phyloP scores from a whole-genome alignment of 2,113 vertebrate species.

The Malurus elegans region DNA sequence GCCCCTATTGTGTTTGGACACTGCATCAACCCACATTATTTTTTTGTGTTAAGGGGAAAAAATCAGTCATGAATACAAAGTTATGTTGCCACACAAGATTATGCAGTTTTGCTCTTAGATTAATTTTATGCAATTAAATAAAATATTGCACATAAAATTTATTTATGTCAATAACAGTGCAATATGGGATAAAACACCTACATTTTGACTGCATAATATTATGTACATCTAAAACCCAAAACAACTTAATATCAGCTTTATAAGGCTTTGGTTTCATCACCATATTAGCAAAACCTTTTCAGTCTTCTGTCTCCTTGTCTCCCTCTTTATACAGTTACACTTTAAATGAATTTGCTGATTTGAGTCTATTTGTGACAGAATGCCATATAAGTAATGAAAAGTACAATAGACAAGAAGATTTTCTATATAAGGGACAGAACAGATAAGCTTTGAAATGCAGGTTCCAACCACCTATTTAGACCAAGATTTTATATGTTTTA shows the following conservation, averaged over 20 bases:
- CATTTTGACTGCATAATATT: conserved; percentile 1
- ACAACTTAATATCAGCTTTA: background rate
- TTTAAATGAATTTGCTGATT: background rate
- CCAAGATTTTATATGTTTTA: background rate
- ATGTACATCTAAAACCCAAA: background rate
- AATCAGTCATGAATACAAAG: conserved; percentile 40
- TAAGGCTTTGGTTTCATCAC: background rate
- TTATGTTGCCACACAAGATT: conserved; percentile 32
- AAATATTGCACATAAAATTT: conserved; percentile 20
- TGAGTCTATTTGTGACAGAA: background rate
- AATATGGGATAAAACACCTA: conserved; percentile 47
- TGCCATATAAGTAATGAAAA: background rate
- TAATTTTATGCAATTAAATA: conserved; percentile 32
- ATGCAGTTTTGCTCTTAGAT: background rate
- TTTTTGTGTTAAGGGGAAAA: conserved; percentile 2
- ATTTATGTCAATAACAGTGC: conserved; percentile 21
- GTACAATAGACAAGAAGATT: background rate
- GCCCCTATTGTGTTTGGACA: conserved; percentile 57
- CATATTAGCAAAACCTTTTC: background rate
- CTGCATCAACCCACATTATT: conserved; percentile 46
- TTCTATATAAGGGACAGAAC: background rate
- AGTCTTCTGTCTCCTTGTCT: background rate
- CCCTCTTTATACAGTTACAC: background rate
- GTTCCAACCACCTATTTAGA: background rate
- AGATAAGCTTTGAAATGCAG: background rate